phyloP scores from a whole-genome alignment of 1,140 invertebrate species.

The Tetramorium simillimum region DNA sequence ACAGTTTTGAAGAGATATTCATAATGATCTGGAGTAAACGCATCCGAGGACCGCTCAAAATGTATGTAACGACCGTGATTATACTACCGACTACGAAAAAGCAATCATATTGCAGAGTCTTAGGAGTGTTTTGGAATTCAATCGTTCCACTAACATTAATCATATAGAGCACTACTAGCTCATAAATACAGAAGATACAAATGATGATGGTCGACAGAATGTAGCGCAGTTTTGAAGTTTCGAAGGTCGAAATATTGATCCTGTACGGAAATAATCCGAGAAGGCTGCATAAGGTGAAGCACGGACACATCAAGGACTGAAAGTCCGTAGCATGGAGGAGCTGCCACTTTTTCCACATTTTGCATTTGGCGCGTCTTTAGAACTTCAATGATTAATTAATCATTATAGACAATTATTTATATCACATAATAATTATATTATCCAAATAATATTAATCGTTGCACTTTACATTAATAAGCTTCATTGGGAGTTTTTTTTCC shows the following conservation, averaged over 20 bases:
- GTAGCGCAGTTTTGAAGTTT: slow-evolving; percentile 23
- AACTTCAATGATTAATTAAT: neutral
- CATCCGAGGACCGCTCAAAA: slow-evolving; percentile 54
- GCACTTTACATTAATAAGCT: neutral
- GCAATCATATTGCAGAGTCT: slow-evolving; percentile 68
- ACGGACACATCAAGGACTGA: slow-evolving; percentile 52
- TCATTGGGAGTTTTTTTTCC: neutral
- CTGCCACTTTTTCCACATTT: slow-evolving; percentile 50
- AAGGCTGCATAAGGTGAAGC: slow-evolving; percentile 57
- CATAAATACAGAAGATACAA: neutral
- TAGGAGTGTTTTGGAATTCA: slow-evolving; percentile 47
- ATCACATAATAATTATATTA: neutral
- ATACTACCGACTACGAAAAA: slow-evolving; percentile 59
- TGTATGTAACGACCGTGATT: slow-evolving; percentile 46
- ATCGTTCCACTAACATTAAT: slow-evolving; percentile 62
- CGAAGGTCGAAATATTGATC: slow-evolving; percentile 7
- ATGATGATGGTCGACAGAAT: slow-evolving; percentile 59
- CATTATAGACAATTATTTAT: neutral
- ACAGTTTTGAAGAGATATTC: slow-evolving; percentile 62
- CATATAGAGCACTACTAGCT: slow-evolving; percentile 56
- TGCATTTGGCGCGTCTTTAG: too few species aligned
- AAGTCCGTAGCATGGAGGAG: slow-evolving; percentile 50
- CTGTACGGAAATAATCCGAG: slow-evolving; percentile 71
- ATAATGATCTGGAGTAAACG: slow-evolving; percentile 65
- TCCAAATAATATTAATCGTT: neutral